Conservation (phyloP, 2,888 invertebrate species). For the Cabera pusaria region DNA sequence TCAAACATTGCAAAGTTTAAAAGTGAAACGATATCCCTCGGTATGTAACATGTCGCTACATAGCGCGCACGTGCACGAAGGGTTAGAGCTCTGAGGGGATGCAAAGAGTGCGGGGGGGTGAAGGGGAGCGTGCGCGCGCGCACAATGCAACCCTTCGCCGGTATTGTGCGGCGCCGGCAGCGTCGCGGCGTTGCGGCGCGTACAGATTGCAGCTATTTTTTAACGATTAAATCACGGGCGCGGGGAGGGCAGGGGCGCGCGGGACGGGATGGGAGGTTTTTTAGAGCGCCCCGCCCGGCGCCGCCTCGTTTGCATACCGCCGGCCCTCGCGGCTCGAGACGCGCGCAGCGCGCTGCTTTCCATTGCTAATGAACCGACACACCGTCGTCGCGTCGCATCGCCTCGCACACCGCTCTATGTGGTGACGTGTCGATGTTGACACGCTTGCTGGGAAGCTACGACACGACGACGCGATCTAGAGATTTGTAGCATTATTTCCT, state of each 20-base stretch:
- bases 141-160: conserved; percentile 48
- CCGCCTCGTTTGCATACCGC: conserved; percentile 58
- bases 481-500: no score
- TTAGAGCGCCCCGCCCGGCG: conserved; percentile 37
- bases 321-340: conserved; percentile 9
- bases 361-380: conserved; percentile 13
- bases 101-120: conserved; percentile 21
- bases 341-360: not conserved
- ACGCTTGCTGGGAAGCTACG: no score
- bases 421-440: no score
- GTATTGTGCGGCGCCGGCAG: conserved; percentile 27
- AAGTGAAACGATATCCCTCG: conserved; percentile 50
- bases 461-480: no score
- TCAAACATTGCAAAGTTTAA: conserved; percentile 26
- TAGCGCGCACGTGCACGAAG: conserved; percentile 43
- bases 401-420: no score
- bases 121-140: conserved; percentile 46
- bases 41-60: conserved; percentile 30
- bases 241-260: conserved; percentile 29
- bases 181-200: conserved; percentile 24
- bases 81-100: conserved; percentile 25
- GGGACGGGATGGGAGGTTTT: conserved; percentile 23
- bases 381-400: no score
- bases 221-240: conserved; percentile 46
- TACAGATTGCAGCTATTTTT: conserved; percentile 61